These are phyloP conservation scores for Parazoanthus swiftii DNA, from an alignment of 92 coral and sea anemone species.

Conservation along the genomic window DNA sequence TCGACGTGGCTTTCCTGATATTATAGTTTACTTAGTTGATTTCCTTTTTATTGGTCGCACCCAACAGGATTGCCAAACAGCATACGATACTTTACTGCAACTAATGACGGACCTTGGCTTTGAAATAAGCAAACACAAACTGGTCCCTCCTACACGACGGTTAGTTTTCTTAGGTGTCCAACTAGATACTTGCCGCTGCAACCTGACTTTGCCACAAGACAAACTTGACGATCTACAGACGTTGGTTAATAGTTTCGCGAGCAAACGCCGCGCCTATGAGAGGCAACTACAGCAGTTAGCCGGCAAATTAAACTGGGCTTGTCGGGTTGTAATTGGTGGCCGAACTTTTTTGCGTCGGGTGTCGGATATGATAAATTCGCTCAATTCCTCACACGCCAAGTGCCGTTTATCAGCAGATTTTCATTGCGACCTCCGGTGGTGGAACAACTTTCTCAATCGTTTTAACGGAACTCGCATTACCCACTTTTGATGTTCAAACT, in stretches of 20 bases:
- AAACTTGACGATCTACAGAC: conserved; percentile 11
- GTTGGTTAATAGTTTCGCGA: not conserved
- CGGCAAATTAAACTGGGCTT: conserved; percentile 44
- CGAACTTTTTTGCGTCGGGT: conserved; percentile 41
- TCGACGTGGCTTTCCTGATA: no score
- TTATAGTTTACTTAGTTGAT: no score
- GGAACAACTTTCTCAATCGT: conserved; percentile 4
- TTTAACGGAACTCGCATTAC: conserved; percentile 31
- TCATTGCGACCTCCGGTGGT: conserved; percentile 29
- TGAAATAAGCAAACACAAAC: no score
- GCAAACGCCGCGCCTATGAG: conserved; percentile 4
- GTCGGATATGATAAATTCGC: conserved; percentile 39
- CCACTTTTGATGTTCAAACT: conserved; percentile 27
- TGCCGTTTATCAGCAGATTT: conserved; percentile 1
- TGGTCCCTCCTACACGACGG: no score
- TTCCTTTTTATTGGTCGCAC: no score
- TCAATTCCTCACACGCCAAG: not conserved
- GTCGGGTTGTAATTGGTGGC: conserved; percentile 47
- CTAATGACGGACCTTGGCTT: no score
- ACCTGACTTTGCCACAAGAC: not conserved
- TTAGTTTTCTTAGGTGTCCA: no score
- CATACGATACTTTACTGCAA: no score
- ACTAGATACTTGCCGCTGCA: no score
- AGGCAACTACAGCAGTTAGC: conserved; percentile 40
- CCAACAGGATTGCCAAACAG: no score